Evolutionary conservation across 2,888 invertebrate species (phyloP), one percentile per base, ranked within the genome.

Genomic region (Dryococelus australis): DNA sequence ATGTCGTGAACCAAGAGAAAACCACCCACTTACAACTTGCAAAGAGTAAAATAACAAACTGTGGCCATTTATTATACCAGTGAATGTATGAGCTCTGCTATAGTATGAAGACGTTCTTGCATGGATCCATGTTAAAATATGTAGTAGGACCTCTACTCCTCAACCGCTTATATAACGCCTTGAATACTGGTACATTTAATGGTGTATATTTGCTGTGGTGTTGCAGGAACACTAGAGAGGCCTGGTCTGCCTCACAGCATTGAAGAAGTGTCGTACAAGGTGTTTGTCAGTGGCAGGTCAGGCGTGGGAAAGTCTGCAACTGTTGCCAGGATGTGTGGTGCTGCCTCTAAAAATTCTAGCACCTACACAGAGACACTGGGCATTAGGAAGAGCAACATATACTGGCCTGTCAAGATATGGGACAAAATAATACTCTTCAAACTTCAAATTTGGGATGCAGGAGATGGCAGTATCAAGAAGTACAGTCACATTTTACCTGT

Each of bases 391-490:
- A 94, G 93, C 24, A 92, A 92, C 65, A 92, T 94, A 27, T 94
- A 93, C 89, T 94, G 94, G 94, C 94, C 94, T 1, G 94, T 93
- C 8, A 94, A 94, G 90, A 93, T 94, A 81, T 92, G 93, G 91
- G 93, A 94, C 87, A 93, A 94, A 90, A 92, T 93, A 9, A 93
- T 94, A 43, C 90, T 94, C 86, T 94, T 94, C 90, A 93, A 93
- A 89, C 90, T 94, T 20, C 93, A 94, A 89, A 93, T 94, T 87
- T 94, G 94, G 94, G 94, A 94, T 91, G 94, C 94, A 10, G 94
- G 94, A 1, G 94, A 94, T 87, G 92, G 92, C 83, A 93, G 93
- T 80, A 91, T 93, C 16, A 94, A 93, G 90, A 94, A 94, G 90
- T 94, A 93, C 90, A 93, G 93, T 90, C 94, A 94, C 89, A 93